phyloP scores from a whole-genome alignment of 2,797 vertebrate species.

The Australoheros facetus region DNA sequence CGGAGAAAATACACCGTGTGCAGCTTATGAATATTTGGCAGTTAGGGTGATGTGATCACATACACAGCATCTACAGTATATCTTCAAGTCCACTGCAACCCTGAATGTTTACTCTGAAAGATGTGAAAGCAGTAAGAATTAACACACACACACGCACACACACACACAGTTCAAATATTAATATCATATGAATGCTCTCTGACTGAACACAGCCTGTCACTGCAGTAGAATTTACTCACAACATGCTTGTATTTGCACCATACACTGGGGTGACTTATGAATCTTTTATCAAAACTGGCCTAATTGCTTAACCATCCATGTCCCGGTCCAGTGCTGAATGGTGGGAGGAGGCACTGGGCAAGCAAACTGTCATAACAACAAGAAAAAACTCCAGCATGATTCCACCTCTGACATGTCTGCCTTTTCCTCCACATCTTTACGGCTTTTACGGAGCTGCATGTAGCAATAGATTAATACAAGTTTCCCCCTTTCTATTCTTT shows the following conservation, averaged over 20 bases:
- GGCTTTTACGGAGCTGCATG: not conserved
- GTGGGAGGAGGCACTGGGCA: slow-evolving; percentile 34
- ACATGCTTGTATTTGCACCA: slow-evolving; percentile 61
- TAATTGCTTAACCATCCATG: slow-evolving; percentile 85
- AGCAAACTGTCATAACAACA: slow-evolving; percentile 66
- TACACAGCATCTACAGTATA: not conserved
- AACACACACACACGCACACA: not conserved
- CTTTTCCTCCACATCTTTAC: not conserved
- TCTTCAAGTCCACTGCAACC: not conserved
- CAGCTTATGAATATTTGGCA: not conserved
- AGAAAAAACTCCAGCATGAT: slow-evolving; percentile 33
- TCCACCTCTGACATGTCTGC: slow-evolving; percentile 32
- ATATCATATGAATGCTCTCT: slow-evolving; percentile 23
- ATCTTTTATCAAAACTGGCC: slow-evolving; percentile 85
- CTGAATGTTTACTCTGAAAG: slow-evolving; percentile 38
- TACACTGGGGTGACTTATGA: slow-evolving; percentile 74
- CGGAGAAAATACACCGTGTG: not conserved
- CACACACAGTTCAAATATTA: slow-evolving; percentile 1
- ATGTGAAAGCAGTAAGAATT: not conserved
- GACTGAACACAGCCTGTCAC: slow-evolving; percentile 34
- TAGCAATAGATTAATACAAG: not conserved
- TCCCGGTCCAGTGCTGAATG: slow-evolving; percentile 48
- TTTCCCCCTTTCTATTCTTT: not conserved
- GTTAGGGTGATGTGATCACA: slow-evolving; percentile 3
- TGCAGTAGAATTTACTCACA: slow-evolving; percentile 43